Evolutionary conservation across 2,113 vertebrate species (phyloP), one percentile per base, ranked within the genome.

Genomic region (Tichodroma muraria): DNA sequence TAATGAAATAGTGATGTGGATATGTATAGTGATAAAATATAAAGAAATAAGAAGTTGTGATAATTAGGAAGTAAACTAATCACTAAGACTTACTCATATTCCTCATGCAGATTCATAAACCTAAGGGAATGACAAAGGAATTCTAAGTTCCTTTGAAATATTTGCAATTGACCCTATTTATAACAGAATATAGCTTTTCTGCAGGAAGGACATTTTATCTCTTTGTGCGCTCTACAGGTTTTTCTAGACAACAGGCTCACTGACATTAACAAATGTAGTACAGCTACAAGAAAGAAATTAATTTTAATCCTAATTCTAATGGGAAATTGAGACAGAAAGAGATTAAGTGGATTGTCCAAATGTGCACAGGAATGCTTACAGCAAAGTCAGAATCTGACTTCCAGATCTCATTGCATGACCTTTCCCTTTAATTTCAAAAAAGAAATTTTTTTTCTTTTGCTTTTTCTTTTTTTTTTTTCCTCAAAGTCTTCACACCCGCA

Each of bases 51-150:
- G 11, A 65, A 89, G 37, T 91, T 28, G 15, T 93, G 4, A 21
- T 93, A 53, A 33, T 76, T 85, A 82, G 35, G 30, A 85, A 70
- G 52, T 66, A 94, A 92, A 53, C 42, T 89, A 44, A 91, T 88
- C 42, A 30, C 49, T 65, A 70, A 38, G 8, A 85, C 47, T 13
- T 83, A 35, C 47, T 94, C 35, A 35, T 80, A 70, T 37, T 19
- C 42, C 20, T 91, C 38, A 57, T 35, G 28, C 5, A 90, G 85
- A 91, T 77, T 91, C 23, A 83, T 70, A 75, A 89, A 71, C 35
- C 31, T 50, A 49, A 73, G 24, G 33, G 19, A 90, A 85, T 80
- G 21, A 83, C 38, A 93, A 83, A 53, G 25, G 24, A 83, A 66
- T 90, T 91, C 33, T 44, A 66, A 63, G 16, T 68, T 91, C 52